These are phyloP conservation scores for Drosophila anomelani DNA, from an alignment of 2,888 invertebrate species.

Conservation along the genomic window DNA sequence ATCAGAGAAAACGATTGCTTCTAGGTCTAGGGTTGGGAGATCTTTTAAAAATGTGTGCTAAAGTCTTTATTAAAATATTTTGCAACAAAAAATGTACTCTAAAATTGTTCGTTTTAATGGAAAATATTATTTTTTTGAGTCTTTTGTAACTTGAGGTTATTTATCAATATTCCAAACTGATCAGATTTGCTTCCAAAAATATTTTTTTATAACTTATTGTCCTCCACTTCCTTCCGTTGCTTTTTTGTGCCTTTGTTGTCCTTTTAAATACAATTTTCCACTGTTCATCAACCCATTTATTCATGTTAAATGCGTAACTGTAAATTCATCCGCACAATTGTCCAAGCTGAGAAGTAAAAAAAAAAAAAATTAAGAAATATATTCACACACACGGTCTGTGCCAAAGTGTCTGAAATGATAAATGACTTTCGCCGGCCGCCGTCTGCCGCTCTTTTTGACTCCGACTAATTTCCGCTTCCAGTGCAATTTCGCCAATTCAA, in stretches of 20 bases:
- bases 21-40: too few relatives aligned
- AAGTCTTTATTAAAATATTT: too few relatives aligned
- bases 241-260: neutral
- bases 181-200: neutral
- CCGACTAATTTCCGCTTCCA: slow-evolving; percentile 66
- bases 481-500: slow-evolving; percentile 57
- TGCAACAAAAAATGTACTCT: too few relatives aligned
- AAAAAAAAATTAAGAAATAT: slow-evolving; percentile 3
- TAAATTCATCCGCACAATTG: slow-evolving; percentile 64
- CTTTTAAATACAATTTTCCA: slow-evolving; percentile 27
- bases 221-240: neutral
- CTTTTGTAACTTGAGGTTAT: neutral
- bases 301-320: slow-evolving; percentile 63
- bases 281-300: slow-evolving; percentile 51
- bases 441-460: slow-evolving; percentile 37
- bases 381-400: slow-evolving; percentile 17
- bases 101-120: too few relatives aligned
- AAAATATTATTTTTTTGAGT: neutral
- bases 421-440: slow-evolving; percentile 48
- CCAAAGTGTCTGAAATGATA: slow-evolving; percentile 54
- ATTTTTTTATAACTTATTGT: neutral
- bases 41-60: too few relatives aligned
- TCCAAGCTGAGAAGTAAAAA: slow-evolving; percentile 22
- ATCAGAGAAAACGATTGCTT: too few relatives aligned
- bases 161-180: neutral